phyloP scores from a whole-genome alignment of 2,888 invertebrate species.

The Halictus ligatus region DNA sequence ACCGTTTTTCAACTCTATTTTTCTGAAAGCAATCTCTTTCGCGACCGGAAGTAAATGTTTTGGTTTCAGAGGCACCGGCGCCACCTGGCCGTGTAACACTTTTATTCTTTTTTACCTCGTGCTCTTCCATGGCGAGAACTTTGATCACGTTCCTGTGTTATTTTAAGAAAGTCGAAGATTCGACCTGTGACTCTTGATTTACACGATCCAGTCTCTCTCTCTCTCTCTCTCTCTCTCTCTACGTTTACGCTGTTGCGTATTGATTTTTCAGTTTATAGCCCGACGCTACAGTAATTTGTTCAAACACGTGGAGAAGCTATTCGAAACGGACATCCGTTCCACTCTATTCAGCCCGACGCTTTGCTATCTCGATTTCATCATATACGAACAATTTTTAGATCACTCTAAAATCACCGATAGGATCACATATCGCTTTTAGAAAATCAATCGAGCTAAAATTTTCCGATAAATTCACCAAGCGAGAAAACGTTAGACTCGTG shows the following conservation, averaged over 20 bases:
- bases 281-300: conserved; percentile 30
- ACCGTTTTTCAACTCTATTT: conserved; percentile 25
- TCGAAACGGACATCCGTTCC: background rate
- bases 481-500: conserved; percentile 2
- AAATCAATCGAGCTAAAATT: background rate
- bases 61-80: conserved; percentile 52
- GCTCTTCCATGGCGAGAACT: conserved; percentile 25
- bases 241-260: conserved; percentile 45
- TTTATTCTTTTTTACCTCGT: conserved; percentile 24
- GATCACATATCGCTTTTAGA: background rate
- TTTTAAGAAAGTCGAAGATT: conserved; percentile 61
- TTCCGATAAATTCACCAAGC: background rate
- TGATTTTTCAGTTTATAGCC: conserved; percentile 49
- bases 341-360: background rate
- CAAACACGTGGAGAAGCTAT: background rate
- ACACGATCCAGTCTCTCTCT: conserved; percentile 48
- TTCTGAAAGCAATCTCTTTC: conserved; percentile 30
- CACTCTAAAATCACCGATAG: background rate
- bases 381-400: background rate
- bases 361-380: background rate
- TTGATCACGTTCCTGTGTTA: conserved; percentile 48
- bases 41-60: conserved; percentile 63
- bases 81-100: conserved; percentile 49
- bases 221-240: conserved; percentile 13
- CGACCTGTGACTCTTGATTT: conserved; percentile 44